These are phyloP conservation scores for Beroe forskalii DNA, from an alignment of 37 sponge, comb jelly and placozoan genomes.

Conservation along the genomic window DNA sequence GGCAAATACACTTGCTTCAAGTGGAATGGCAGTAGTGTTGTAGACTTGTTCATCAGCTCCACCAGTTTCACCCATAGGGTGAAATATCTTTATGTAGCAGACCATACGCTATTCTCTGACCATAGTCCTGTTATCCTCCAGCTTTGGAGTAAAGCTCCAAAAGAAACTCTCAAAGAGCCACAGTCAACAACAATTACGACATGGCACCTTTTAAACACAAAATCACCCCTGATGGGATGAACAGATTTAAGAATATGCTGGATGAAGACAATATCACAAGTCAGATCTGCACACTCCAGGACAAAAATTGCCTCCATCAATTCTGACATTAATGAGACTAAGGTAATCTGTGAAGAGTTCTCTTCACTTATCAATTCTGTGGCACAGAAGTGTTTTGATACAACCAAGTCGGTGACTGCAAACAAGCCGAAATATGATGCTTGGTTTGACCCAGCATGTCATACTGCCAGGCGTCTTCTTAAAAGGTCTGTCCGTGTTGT, in stretches of 20 bases:
- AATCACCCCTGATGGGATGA: neutral
- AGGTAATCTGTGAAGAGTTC: too few species aligned
- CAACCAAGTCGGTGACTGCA: too few species aligned
- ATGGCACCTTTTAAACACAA: neutral
- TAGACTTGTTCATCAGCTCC: neutral
- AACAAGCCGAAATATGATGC: neutral
- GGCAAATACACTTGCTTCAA: neutral
- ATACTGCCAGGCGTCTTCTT: neutral
- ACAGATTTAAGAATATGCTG: too few species aligned
- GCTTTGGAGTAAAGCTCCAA: neutral
- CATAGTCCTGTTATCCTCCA: too few species aligned
- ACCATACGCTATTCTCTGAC: too few species aligned
- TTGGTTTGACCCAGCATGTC: neutral
- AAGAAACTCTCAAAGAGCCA: too few species aligned
- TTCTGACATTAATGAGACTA: neutral
- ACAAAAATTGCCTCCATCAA: neutral
- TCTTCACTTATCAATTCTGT: too few species aligned
- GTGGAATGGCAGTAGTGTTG: neutral
- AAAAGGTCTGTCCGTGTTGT: neutral
- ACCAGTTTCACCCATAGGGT: too few species aligned
- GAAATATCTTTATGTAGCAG: too few species aligned
- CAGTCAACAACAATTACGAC: too few species aligned
- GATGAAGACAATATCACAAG: neutral
- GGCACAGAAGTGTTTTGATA: too few species aligned
- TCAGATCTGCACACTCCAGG: too few species aligned